Percentiles rank a stretch among this genome's conserved stretches.
phyloP scores from a whole-genome alignment of 1,140 invertebrate species.

The Scaptodrosophila lebanonensis region DNA sequence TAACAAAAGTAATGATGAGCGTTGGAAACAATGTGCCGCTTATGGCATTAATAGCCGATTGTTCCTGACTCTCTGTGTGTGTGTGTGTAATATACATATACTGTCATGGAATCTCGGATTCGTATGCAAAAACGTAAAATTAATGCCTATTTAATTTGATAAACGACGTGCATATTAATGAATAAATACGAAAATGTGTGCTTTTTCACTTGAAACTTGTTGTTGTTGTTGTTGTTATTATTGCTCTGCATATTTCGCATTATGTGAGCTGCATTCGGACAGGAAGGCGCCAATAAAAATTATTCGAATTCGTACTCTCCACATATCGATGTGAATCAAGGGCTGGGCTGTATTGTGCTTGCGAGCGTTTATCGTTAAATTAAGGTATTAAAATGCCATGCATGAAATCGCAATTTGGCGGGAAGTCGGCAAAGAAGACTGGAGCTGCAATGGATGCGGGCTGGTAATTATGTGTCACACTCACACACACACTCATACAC shows the following conservation, averaged over 20 bases:
- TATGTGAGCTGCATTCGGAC: too few species aligned
- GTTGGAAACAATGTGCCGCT: constrained; percentile 4
- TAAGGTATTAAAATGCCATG: constrained; percentile 39
- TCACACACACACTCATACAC: too few species aligned
- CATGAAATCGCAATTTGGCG: constrained; percentile 28
- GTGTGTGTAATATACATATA: constrained; percentile 7
- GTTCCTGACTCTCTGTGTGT: too few species aligned
- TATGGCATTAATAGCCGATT: too few species aligned
- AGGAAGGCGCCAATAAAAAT: too few species aligned
- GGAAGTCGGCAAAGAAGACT: too few species aligned
- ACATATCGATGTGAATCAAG: too few species aligned
- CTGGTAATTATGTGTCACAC: background rate
- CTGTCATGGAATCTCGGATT: background rate
- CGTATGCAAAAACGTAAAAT: constrained; percentile 12
- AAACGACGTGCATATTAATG: constrained; percentile 36
- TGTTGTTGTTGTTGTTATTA: background rate
- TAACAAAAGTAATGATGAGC: constrained; percentile 17
- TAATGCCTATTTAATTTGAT: constrained; percentile 41
- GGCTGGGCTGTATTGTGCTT: too few species aligned
- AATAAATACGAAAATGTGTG: constrained; percentile 29
- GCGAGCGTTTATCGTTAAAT: constrained; percentile 6
- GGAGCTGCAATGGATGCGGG: background rate
- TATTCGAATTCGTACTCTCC: too few species aligned
- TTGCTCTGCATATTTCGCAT: too few species aligned
- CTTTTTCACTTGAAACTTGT: constrained; percentile 5